Evolutionary conservation across 2,888 invertebrate species (phyloP).

Genomic region (Papilio gigon): DNA sequence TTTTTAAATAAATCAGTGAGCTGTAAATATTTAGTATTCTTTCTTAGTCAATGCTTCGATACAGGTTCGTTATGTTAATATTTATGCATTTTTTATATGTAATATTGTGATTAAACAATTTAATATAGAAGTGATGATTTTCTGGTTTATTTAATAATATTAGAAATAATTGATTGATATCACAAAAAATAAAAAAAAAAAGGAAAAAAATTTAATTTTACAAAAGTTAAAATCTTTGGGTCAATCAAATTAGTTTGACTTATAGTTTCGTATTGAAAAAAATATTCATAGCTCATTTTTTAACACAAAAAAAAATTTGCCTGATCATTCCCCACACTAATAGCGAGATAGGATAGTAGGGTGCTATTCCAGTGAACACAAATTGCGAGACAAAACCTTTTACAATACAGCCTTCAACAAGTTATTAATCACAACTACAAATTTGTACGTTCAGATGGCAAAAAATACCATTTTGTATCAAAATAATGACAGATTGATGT

Average conservation of each 20-base stretch:
- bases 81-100: too few species aligned
- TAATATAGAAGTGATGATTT: too few species aligned
- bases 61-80: not conserved
- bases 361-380: slow-evolving; percentile 75
- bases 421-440: not conserved
- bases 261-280: not conserved
- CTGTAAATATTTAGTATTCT: slow-evolving; percentile 30
- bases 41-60: not conserved
- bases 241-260: too few species aligned
- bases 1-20: slow-evolving; percentile 16
- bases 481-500: too few species aligned
- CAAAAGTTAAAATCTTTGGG: too few species aligned
- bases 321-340: slow-evolving; percentile 73
- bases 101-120: too few species aligned
- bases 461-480: too few species aligned
- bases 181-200: too few species aligned
- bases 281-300: slow-evolving; percentile 53
- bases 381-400: slow-evolving; percentile 57
- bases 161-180: too few species aligned
- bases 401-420: slow-evolving; percentile 35
- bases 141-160: too few species aligned
- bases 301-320: slow-evolving; percentile 57
- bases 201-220: too few species aligned
- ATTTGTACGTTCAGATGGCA: too few species aligned
- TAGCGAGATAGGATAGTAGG: slow-evolving; percentile 79